Conservation (phyloP, 2,113 vertebrate genomes). For the Emydocephalus ijimae region DNA sequence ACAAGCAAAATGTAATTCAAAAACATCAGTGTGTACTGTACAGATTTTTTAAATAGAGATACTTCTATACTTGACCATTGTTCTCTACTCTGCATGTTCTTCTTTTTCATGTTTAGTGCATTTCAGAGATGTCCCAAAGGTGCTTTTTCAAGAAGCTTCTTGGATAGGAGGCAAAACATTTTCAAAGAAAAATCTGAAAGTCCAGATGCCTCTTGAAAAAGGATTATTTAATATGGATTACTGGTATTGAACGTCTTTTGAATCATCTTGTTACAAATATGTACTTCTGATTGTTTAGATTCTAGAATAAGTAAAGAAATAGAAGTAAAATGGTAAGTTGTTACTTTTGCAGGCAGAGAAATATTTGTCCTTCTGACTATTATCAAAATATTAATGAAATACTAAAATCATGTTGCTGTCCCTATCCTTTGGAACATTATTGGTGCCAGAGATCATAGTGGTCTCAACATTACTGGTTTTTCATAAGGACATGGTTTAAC, state of each 20-base stretch:
- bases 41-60: conserved; percentile 35
- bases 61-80: conserved; percentile 49
- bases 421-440: background rate
- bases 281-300: conserved; percentile 31
- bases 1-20: conserved; percentile 44
- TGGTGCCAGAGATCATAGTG: background rate
- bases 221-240: conserved; percentile 52
- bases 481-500: background rate
- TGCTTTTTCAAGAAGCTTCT: too few relatives aligned
- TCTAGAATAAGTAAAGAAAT: conserved; percentile 26
- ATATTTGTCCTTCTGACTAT: background rate
- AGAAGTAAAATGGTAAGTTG: conserved; percentile 3
- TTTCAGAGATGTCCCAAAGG: too few relatives aligned
- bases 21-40: conserved; percentile 43
- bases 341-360: conserved; percentile 12
- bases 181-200: too few relatives aligned
- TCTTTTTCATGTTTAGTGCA: too few relatives aligned
- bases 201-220: background rate
- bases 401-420: background rate
- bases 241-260: conserved; percentile 49
- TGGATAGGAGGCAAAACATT: too few relatives aligned
- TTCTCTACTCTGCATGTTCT: background rate
- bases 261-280: conserved; percentile 49
- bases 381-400: conserved; percentile 33
- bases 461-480: background rate